Evolutionary conservation across 2,888 invertebrate genomes (phyloP).

Genomic region (Patella caerulea): DNA sequence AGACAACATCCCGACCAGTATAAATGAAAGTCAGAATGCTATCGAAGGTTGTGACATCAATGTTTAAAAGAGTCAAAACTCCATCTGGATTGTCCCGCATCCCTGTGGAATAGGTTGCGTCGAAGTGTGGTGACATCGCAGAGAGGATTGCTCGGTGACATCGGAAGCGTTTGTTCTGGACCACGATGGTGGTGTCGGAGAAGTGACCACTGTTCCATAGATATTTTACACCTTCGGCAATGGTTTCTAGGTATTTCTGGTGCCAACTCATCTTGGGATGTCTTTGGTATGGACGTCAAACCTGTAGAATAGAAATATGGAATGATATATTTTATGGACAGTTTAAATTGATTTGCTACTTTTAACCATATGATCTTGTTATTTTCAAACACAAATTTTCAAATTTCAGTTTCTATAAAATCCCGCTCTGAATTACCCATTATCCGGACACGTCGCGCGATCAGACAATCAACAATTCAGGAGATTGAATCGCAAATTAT

Average conservation of each 20-base stretch:
- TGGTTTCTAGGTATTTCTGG: constrained; percentile 45
- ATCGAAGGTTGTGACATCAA: constrained; percentile 83
- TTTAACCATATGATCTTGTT: no score
- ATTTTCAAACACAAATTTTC: no score
- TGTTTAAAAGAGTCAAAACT: constrained; percentile 52
- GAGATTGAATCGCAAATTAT: no score
- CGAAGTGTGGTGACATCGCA: constrained; percentile 60
- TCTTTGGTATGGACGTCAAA: no score
- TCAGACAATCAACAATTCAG: no score
- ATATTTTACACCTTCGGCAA: constrained; percentile 50
- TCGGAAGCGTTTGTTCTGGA: constrained; percentile 54
- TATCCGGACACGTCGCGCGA: no score
- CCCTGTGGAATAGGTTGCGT: constrained; percentile 58
- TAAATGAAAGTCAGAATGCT: constrained; percentile 88
- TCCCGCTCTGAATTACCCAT: no score
- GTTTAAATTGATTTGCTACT: no score
- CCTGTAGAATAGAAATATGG: no score
- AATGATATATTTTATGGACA: no score
- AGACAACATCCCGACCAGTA: constrained; percentile 83
- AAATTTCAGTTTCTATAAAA: no score
- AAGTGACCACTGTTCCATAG: constrained; percentile 54
- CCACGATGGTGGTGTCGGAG: constrained; percentile 60
- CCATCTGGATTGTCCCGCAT: constrained; percentile 56
- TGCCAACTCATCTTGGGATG: constrained; percentile 32
- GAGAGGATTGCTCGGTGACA: constrained; percentile 61